Evolutionary conservation across 2,797 vertebrate genomes (phyloP), one percentile per base, ranked within the genome.

Genomic region (Myotis planiceps): DNA sequence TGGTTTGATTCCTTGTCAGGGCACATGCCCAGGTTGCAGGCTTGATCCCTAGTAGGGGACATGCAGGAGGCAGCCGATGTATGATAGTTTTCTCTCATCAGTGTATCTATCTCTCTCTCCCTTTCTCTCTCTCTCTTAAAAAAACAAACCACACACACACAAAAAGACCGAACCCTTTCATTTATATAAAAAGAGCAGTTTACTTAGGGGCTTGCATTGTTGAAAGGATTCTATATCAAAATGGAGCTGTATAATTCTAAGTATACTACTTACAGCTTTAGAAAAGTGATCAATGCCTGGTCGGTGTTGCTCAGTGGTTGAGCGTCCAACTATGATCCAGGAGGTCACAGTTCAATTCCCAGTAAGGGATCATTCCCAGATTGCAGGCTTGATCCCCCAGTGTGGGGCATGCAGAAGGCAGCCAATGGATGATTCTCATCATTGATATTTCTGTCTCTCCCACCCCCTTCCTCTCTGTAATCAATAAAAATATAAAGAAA

Each of bases 151-250:
- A 55, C 53, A 58, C 55, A 58, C 55, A 58, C 53, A 58, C 4
- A 58, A 10, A 58, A 10, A 27, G 12, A 45, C 12, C 45, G 3
- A 45, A 45, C 45, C 63, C n/a, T 85, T 88, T 92, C 9, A 72
- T 94, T 95, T 93, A 16, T 68, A n/a, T 65, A 21, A 66, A 86
- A 93, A 95, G 16, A 95, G 16, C 29, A 66, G 6, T 66, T 94
- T 76, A 63, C 34, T 75, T 90, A 90, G 58, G 45, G 47, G 12
- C 19, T 89, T 86, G 13, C 27, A 49, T 75, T 96, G 13, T 86
- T 95, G n/a, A 89, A 82, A 91, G 37, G 49, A 75, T 82, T 92
- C 25, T 80, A 2, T 85, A 69, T 95, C 45, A 58, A 63, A 95
- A 63, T 87, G 32, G 39, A 92, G n/a, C 58, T 16, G 55, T 80